Evolutionary conservation across 2,888 invertebrate species (phyloP).

Genomic region (Apamea sordens): DNA sequence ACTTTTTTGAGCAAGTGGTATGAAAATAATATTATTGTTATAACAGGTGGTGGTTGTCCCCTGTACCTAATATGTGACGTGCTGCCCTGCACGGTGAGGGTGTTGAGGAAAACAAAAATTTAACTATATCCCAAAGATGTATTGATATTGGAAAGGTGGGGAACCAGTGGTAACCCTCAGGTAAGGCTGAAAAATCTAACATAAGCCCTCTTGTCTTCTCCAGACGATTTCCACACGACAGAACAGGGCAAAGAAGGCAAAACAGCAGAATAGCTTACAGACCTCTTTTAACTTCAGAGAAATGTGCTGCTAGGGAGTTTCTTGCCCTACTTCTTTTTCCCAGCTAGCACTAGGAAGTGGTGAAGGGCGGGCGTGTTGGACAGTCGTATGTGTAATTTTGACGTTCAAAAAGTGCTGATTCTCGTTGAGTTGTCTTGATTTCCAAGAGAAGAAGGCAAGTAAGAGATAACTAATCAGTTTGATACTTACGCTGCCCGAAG

Average conservation of each 20-base stretch:
- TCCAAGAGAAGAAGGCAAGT: background rate
- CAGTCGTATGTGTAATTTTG: too few relatives aligned
- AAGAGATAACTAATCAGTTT: background rate
- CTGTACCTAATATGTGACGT: background rate
- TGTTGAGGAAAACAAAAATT: background rate
- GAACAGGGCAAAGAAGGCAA: background rate
- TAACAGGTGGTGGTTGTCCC: background rate
- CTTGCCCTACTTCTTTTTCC: background rate
- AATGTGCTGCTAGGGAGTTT: background rate
- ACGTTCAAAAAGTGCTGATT: background rate
- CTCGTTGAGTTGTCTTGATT: too few relatives aligned
- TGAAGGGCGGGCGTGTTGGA: background rate
- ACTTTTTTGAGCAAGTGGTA: too few relatives aligned
- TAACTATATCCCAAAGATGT: background rate
- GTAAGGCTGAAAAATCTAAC: background rate
- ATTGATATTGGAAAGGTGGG: background rate
- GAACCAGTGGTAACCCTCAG: background rate
- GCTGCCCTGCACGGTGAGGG: background rate
- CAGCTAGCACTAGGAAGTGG: background rate
- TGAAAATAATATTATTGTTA: background rate
- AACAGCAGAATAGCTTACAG: background rate
- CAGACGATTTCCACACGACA: background rate
- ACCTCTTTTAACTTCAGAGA: background rate
- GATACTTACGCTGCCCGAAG: conserved; percentile 86
- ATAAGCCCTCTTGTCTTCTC: background rate